These are phyloP conservation scores for Antechinus flavipes DNA, from an alignment of 2,113 vertebrate species.

Conservation along the genomic window DNA sequence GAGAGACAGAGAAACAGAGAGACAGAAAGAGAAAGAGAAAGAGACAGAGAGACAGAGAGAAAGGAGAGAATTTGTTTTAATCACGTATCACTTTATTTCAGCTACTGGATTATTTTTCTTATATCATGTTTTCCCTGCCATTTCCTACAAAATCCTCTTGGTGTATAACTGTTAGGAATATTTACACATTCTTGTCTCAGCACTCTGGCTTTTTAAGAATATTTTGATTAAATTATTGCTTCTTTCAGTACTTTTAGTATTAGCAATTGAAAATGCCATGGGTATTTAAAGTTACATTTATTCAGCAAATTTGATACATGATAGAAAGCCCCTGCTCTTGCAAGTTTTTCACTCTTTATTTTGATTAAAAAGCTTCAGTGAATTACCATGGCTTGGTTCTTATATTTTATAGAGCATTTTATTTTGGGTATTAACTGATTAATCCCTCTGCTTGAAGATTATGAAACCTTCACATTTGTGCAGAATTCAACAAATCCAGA, in stretches of 20 bases:
- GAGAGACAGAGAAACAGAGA: neutral
- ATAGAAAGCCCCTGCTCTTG: constrained; percentile 54
- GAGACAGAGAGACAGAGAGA: neutral
- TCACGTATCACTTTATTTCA: neutral
- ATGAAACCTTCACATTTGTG: constrained; percentile 78
- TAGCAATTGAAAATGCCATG: constrained; percentile 59
- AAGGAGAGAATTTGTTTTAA: neutral
- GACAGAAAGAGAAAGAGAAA: too few relatives aligned
- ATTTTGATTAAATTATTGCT: constrained; percentile 72
- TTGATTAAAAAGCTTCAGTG: constrained; percentile 69
- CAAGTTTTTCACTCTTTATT: constrained; percentile 65
- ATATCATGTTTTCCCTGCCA: accelerated
- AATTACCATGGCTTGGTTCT: constrained; percentile 72
- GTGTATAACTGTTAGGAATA: neutral
- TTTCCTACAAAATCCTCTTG: constrained; percentile 10
- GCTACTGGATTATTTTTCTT: neutral
- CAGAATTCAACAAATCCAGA: constrained; percentile 83
- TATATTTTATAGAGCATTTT: constrained; percentile 68
- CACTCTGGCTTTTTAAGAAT: constrained; percentile 62
- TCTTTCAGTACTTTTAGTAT: constrained; percentile 39
- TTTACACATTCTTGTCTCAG: constrained; percentile 53
- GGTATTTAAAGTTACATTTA: constrained; percentile 71
- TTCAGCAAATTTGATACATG: constrained; percentile 68
- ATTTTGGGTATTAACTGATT: constrained; percentile 81
- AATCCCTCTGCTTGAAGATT: constrained; percentile 81